Percentiles rank a stretch among this genome's conserved stretches.
Evolutionary conservation across 1,140 invertebrate species (phyloP).

Genomic region (Phymastichus coffea): DNA sequence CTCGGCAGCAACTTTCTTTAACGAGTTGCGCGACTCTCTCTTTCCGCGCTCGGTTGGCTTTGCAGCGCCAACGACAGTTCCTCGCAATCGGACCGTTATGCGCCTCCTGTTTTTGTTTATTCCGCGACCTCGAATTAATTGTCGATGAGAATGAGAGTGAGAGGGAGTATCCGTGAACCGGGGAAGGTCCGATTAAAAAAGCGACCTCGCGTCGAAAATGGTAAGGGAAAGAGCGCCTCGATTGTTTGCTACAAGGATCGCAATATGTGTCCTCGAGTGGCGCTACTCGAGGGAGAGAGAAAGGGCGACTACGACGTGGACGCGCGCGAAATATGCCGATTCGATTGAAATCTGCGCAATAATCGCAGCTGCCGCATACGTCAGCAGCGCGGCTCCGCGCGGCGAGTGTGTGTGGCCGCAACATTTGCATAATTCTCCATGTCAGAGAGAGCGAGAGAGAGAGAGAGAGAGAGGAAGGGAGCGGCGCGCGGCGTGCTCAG

Average conservation of each 20-base stretch:
- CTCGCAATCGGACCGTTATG: conserved; percentile 1
- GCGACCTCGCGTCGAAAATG: too few species aligned
- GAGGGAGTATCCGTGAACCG: too few species aligned
- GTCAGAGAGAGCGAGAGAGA: too few species aligned
- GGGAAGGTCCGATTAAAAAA: too few species aligned
- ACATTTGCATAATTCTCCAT: conserved; percentile 38
- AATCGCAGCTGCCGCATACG: conserved; percentile 28
- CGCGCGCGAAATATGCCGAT: conserved; percentile 24
- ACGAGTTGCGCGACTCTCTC: conserved; percentile 25
- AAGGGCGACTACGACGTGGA: too few species aligned
- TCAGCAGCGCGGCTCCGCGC: neutral
- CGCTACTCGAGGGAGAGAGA: conserved; percentile 10
- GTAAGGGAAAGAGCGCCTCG: too few species aligned
- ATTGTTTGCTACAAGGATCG: conserved; percentile 25
- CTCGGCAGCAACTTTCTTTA: conserved; percentile 19
- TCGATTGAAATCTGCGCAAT: conserved; percentile 27
- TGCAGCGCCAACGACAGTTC: conserved; percentile 12
- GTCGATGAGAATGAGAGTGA: neutral
- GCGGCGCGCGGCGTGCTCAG: conserved; percentile 30
- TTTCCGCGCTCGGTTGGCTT: conserved; percentile 25
- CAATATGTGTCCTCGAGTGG: conserved; percentile 22
- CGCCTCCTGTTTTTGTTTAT: neutral
- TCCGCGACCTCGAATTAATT: neutral
- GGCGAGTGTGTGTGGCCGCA: neutral
- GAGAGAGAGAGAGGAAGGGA: too few species aligned